Base-by-base conservation (phyloP, 2,113 vertebrate genomes). In the Grantiella picta region DNA sequence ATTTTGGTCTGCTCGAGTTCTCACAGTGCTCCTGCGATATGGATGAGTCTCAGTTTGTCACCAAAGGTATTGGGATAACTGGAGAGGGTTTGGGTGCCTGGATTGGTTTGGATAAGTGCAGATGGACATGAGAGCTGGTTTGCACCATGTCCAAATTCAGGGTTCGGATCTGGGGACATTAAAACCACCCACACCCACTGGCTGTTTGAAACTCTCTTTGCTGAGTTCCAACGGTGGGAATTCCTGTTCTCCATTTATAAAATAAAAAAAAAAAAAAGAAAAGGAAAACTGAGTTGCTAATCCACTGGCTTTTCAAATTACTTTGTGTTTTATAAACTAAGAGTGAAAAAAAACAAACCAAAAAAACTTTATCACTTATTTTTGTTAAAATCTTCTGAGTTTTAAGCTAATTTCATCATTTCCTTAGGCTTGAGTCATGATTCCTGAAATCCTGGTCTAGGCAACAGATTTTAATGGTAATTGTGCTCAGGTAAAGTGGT, bases 11-110 rank as follows among this genome's bases (percentile, higher is more conserved):
- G 44, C 56, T 45, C 1, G 0, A 9, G n/a, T 8, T 40, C 80
- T 64, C 5, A 0, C 12, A 22, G 2, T 14, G 80, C 22, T 92
- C 33, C 65, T 15, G 47, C n/a, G 14, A 4, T 22, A 4, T 18
- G 0, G 0, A 1, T 2, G 38, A 59, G 28, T 24, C 2, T 8
- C 5, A 4, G 2, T 0, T 33, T 8, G 33, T 12, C 50, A 42
- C 31, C 31, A 27, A 13, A 16, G 31, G 23, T 8, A 4, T 7
- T 3, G 11, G 27, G 72, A 18, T 24, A 18, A 23, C 0, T 5
- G 40, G 28, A 18, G 11, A 2, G 7, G 28, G 10, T 88, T 54
- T 6, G 21, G 68, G 35, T 28, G 68, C 11, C 57, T 52, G 47
- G 10, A 21, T 1, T 2, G 24, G 33, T 50, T 40, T 42, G 61